A percentile compares a stretch with the other conserved stretches of the same genome.
phyloP scores from a whole-genome alignment of 1,140 invertebrate genomes.

The Telenomus remus region DNA sequence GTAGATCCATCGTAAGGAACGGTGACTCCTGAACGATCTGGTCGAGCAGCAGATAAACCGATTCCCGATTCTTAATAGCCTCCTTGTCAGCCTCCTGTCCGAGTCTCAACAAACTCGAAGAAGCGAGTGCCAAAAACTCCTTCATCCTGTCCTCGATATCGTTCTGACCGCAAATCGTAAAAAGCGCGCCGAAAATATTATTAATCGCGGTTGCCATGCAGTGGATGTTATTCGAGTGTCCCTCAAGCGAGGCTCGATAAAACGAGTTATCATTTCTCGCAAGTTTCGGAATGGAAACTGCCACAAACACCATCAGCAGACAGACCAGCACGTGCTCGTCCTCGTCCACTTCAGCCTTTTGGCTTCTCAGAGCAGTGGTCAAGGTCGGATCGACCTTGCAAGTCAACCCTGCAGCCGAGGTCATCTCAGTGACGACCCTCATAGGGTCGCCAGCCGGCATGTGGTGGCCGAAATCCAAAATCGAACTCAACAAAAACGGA shows the following conservation, averaged over 20 bases:
- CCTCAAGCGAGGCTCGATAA: conserved; percentile 93
- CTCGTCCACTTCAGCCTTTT: conserved; percentile 91
- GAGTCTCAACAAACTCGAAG: conserved; percentile 93
- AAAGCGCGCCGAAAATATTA: conserved; percentile 96
- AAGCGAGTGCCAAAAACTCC: conserved; percentile 97
- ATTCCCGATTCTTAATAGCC: conserved; percentile 93
- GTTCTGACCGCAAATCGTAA: conserved; percentile 94
- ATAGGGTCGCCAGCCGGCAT: conserved; percentile 92
- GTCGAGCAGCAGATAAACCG: conserved; percentile 95
- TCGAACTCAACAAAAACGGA: conserved; percentile 96
- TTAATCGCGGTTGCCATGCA: conserved; percentile 98
- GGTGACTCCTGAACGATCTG: conserved; percentile 98
- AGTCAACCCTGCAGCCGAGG: conserved; percentile 92
- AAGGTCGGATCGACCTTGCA: conserved; percentile 97
- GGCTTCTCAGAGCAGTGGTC: conserved; percentile 88
- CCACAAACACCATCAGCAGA: conserved; percentile 98
- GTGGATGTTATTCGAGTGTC: conserved; percentile 98
- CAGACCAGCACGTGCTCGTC: conserved; percentile 96
- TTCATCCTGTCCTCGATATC: conserved; percentile 99
- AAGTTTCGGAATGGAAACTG: conserved; percentile 97
- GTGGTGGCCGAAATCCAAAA: conserved; percentile 95
- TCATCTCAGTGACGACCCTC: conserved; percentile 97
- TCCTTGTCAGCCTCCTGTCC: conserved; percentile 98
- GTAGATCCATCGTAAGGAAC: conserved; percentile 97
- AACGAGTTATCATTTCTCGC: conserved; percentile 92